phyloP scores from a whole-genome alignment of 1,140 invertebrate genomes.

The Drosophila kanapiae region DNA sequence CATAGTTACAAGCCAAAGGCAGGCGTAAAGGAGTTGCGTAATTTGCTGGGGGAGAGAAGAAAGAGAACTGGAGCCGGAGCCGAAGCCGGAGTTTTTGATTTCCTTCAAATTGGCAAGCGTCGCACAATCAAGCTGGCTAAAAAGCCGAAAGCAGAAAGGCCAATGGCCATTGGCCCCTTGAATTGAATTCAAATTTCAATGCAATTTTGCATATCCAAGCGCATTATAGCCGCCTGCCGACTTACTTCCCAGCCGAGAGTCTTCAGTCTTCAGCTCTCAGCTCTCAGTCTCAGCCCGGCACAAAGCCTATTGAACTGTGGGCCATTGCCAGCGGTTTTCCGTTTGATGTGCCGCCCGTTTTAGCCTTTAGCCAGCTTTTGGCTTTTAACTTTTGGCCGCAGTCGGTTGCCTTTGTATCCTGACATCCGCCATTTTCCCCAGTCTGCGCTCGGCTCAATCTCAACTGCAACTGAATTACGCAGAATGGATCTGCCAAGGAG shows the following conservation, averaged over 20 bases:
- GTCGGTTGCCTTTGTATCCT: conserved; percentile 62
- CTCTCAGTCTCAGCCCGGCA: conserved; percentile 30
- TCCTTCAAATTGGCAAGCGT: conserved; percentile 79
- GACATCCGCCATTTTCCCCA: conserved; percentile 60
- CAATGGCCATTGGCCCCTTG: conserved; percentile 67
- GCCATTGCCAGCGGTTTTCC: conserved; percentile 51
- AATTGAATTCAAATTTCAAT: conserved; percentile 85
- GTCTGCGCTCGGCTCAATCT: conserved; percentile 46
- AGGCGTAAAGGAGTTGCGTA: conserved; percentile 59
- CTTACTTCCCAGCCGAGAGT: conserved; percentile 62
- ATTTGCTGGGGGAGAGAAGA: conserved; percentile 50
- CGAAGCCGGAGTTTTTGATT: conserved; percentile 75
- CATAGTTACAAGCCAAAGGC: conserved; percentile 42
- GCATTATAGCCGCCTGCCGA: conserved; percentile 83
- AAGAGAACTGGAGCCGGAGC: neutral
- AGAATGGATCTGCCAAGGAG: conserved; percentile 59
- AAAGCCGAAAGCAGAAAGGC: conserved; percentile 23
- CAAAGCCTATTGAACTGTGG: conserved; percentile 81
- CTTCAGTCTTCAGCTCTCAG: conserved; percentile 12
- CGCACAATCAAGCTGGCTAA: conserved; percentile 68
- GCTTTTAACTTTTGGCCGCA: conserved; percentile 25
- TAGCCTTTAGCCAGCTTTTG: conserved; percentile 40
- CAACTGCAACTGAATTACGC: conserved; percentile 81
- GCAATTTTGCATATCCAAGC: conserved; percentile 84
- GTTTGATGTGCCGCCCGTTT: conserved; percentile 65